phyloP scores from a whole-genome alignment of 23 tunicate species.

The Halocynthia aurantium region DNA sequence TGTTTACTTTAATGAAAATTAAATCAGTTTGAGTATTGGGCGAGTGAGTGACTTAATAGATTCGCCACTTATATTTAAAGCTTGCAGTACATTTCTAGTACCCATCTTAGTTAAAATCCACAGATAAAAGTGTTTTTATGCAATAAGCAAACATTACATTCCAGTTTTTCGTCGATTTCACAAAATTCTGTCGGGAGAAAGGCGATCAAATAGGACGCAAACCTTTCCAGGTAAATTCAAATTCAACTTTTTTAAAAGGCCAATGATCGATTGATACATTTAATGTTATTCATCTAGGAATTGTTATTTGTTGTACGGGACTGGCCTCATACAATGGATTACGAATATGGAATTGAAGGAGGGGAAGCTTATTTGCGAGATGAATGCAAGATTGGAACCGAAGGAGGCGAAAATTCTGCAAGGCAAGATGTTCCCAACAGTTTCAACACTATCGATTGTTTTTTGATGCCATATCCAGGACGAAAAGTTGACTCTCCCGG shows the following conservation, averaged over 20 bases:
- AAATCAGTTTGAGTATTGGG: no score
- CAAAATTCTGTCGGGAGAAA: no score
- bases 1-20: no score
- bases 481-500: neutral
- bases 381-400: neutral
- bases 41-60: no score
- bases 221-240: neutral
- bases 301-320: conserved; percentile 4
- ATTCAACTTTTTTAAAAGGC: neutral
- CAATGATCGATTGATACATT: neutral
- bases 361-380: neutral
- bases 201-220: no score
- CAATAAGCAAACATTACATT: no score
- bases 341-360: neutral
- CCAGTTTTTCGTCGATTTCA: no score
- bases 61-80: neutral
- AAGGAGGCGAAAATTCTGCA: neutral
- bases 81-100: neutral
- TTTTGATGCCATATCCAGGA: conserved; percentile 4
- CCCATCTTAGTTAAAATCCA: no score
- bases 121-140: no score
- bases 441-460: neutral
- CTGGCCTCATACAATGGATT: neutral
- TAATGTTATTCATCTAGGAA: neutral
- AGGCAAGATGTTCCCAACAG: neutral